phyloP scores from a whole-genome alignment of 2,797 vertebrate species.

The Meda fulgida region DNA sequence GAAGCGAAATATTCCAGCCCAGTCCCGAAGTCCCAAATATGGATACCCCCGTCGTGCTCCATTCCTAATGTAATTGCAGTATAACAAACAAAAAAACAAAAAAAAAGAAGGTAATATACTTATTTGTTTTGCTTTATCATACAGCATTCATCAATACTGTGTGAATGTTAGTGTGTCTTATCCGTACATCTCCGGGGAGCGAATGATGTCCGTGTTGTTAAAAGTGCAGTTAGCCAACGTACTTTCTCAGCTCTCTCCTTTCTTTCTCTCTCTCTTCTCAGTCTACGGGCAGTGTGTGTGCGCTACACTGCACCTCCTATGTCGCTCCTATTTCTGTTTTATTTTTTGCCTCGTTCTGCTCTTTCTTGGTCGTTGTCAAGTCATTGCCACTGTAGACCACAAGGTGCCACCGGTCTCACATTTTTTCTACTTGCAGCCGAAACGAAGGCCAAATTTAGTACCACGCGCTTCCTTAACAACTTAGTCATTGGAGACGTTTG shows the following conservation, averaged over 20 bases:
- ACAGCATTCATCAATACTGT: constrained; percentile 80
- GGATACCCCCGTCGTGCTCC: constrained; percentile 61
- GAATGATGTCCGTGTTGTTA: constrained; percentile 79
- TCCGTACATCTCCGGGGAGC: constrained; percentile 77
- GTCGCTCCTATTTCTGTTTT: constrained; percentile 54
- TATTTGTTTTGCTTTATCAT: constrained; percentile 61
- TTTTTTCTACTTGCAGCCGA: constrained; percentile 35
- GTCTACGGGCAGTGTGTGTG: constrained; percentile 71
- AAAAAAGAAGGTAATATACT: constrained; percentile 60
- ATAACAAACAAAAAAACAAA: constrained; percentile 72
- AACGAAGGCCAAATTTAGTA: constrained; percentile 68
- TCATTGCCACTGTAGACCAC: constrained; percentile 69
- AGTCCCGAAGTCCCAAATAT: constrained; percentile 63
- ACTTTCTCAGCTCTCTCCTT: constrained; percentile 64
- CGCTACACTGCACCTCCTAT: constrained; percentile 70
- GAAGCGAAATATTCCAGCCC: constrained; percentile 64
- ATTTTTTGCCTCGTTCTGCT: constrained; percentile 27
- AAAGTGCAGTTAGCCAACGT: constrained; percentile 81
- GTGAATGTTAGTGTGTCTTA: constrained; percentile 79
- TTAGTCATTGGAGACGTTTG: constrained; percentile 48
- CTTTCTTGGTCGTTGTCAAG: constrained; percentile 57
- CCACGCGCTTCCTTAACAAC: constrained; percentile 60
- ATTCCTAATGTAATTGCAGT: constrained; percentile 75
- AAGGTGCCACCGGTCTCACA: constrained; percentile 69
- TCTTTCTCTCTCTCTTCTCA: constrained; percentile 33